Conservation (phyloP, 37 sponge, comb jelly and placozoan genomes). For the Sycon ciliatum region DNA sequence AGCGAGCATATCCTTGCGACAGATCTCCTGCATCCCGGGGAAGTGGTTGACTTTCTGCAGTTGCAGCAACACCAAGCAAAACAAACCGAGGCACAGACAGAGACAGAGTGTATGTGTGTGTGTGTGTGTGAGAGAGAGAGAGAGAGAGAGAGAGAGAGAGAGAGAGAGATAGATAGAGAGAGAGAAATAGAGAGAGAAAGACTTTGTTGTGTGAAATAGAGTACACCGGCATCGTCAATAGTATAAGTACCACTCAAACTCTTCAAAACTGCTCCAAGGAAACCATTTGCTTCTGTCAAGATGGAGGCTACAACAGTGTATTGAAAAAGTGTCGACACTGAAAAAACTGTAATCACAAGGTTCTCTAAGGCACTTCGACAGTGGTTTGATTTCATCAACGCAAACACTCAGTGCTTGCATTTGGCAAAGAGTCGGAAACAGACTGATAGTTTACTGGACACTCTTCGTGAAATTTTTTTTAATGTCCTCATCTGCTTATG, state of each 20-base stretch:
- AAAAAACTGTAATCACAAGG: no score
- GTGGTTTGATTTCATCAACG: no score
- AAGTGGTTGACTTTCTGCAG: slow-evolving; percentile 97
- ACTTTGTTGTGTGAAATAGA: background rate
- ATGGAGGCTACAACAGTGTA: no score
- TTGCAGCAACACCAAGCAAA: background rate
- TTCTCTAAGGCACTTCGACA: no score
- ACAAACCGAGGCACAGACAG: background rate
- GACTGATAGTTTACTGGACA: no score
- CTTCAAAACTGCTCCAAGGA: no score
- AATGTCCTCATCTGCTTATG: no score
- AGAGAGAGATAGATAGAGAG: background rate
- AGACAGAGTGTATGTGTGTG: background rate
- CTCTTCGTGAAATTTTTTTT: no score
- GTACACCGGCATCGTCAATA: background rate
- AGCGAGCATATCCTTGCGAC: slow-evolving; percentile 88
- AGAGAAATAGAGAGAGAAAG: background rate
- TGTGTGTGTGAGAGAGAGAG: background rate
- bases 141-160: slow-evolving; percentile 16
- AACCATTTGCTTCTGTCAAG: no score
- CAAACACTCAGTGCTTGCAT: no score
- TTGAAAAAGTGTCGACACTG: no score
- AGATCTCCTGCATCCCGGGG: slow-evolving; percentile 97
- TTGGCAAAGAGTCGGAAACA: no score
- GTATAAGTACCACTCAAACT: background rate